Base-by-base conservation (phyloP, 2,888 invertebrate species). In the Chymomyza fuscimana region DNA sequence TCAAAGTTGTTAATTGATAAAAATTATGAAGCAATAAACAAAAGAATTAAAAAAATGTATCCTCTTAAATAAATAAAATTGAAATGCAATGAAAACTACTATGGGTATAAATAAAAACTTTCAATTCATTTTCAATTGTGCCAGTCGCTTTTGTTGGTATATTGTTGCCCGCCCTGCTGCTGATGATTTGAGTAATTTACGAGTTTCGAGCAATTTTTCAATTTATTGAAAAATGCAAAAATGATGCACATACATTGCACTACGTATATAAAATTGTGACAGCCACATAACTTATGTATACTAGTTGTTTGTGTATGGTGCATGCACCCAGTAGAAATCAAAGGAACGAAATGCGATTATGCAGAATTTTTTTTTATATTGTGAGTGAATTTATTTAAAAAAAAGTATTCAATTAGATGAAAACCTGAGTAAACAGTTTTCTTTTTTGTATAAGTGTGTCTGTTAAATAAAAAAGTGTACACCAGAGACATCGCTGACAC, bases 121-220 rank as follows among this genome's bases (percentile, higher is more conserved):
- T 56, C 78, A 73, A 84, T 78, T 73, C 65, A 82, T 82, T 74
- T 72, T 72, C 56, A 10, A 51, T 72, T 72, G 51, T 15, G 50
- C 40, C 40, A n/a, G 1, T 58, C 9, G 29, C 12, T 76, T 68
- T 67, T 66, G 54, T 67, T 76, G 69, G 68, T 76, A 56, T 72
- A 56, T 70, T 65, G 69, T 65, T 66, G 32, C 40, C 32, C 32
- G 5, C 5, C 9, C 32, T 32, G 40, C 61, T 70, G 74, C 56
- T 72, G 85, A 74, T 85, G 86, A 82, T 86, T 87, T 86, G 79
- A 79, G 83, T 87, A 83, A 85, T 81, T 84, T 86, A 76, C 84
- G 78, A 74, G 68, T 63, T 79, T 72, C 68, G 72, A 60, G 69
- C 72, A 80, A 77, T 86, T 85, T 88, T 86, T 87, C 78, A 83